A percentile compares a stretch with the other conserved stretches of the same genome.
These are phyloP conservation scores for Cataglyphis altisquamis DNA, from an alignment of 2,888 invertebrate species.

Conservation along the genomic window DNA sequence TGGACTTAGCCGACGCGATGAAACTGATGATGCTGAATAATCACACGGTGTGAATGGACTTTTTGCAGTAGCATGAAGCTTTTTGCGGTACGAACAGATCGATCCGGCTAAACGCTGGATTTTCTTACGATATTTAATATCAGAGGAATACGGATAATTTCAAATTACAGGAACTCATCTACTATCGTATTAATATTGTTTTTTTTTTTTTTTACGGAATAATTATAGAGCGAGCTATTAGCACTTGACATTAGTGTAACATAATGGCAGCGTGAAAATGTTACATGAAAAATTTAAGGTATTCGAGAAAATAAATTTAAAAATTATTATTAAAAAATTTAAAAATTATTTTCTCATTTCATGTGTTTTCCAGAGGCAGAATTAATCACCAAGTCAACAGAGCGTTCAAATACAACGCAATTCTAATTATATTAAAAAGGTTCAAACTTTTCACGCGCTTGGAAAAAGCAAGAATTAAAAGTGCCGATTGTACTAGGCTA, in stretches of 20 bases:
- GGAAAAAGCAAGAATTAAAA: slow-evolving; percentile 61
- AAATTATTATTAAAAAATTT: neutral
- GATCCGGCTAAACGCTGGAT: slow-evolving; percentile 6
- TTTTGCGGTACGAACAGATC: slow-evolving; percentile 26
- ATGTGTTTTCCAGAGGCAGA: neutral
- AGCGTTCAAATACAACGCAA: neutral
- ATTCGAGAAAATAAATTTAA: neutral
- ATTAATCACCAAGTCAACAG: neutral
- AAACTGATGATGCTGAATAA: slow-evolving; percentile 58
- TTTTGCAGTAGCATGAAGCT: slow-evolving; percentile 27
- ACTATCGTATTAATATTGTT: neutral
- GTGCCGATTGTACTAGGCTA: slow-evolving; percentile 64
- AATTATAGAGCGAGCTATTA: neutral
- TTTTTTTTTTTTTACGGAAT: neutral
- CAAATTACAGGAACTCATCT: neutral
- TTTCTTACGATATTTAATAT: slow-evolving; percentile 19
- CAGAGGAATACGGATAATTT: neutral
- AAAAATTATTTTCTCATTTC: neutral
- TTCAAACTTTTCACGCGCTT: slow-evolving; percentile 26
- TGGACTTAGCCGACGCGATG: slow-evolving; percentile 39
- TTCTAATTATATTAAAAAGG: slow-evolving; percentile 18
- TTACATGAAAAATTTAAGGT: slow-evolving; percentile 4
- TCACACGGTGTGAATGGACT: slow-evolving; percentile 41
- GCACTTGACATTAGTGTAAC: neutral
- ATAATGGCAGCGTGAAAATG: neutral